A percentile compares a stretch with the other conserved stretches of the same genome.
These are phyloP conservation scores for Channa striata DNA, from an alignment of 2,797 vertebrate species.

Conservation along the genomic window DNA sequence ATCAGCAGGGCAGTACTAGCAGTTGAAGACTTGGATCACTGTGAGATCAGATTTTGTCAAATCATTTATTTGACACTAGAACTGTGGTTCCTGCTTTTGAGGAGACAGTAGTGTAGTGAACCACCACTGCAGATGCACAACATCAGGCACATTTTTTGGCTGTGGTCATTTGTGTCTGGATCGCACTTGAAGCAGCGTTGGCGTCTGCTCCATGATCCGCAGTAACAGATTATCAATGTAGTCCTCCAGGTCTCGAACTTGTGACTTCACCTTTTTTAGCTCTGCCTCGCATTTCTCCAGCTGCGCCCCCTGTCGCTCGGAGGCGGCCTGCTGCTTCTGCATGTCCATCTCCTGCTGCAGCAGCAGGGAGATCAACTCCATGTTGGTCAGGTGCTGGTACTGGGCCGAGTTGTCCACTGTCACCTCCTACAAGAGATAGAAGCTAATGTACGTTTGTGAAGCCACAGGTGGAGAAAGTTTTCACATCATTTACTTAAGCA, in stretches of 20 bases:
- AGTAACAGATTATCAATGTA: conserved; percentile 97
- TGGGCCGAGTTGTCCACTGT: conserved; percentile 83
- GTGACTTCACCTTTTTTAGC: conserved; percentile 89
- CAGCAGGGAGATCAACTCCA: conserved; percentile 94
- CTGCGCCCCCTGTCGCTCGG: conserved; percentile 76
- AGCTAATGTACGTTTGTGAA: no score
- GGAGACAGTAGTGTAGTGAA: conserved; percentile 23
- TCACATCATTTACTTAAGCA: no score
- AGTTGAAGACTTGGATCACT: conserved; percentile 70
- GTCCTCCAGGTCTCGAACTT: conserved; percentile 94
- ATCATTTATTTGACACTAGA: conserved; percentile 34
- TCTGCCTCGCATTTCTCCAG: conserved; percentile 89
- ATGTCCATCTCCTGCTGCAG: conserved; percentile 93
- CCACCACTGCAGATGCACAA: conserved; percentile 3
- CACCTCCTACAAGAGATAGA: conserved; percentile 56
- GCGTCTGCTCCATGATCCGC: conserved; percentile 97
- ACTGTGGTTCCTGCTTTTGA: conserved; percentile 22
- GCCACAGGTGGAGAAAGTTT: background rate
- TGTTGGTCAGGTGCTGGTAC: conserved; percentile 94
- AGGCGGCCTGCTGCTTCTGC: conserved; percentile 82
- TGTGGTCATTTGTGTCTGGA: conserved; percentile 81
- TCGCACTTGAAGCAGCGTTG: conserved; percentile 94
- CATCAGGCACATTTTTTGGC: conserved; percentile 1
- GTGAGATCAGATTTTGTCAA: conserved; percentile 58
- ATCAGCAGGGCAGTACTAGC: conserved; percentile 74